These are phyloP conservation scores for Amblyopsis hoosieri DNA, from an alignment of 2,797 vertebrate species.

Conservation along the genomic window DNA sequence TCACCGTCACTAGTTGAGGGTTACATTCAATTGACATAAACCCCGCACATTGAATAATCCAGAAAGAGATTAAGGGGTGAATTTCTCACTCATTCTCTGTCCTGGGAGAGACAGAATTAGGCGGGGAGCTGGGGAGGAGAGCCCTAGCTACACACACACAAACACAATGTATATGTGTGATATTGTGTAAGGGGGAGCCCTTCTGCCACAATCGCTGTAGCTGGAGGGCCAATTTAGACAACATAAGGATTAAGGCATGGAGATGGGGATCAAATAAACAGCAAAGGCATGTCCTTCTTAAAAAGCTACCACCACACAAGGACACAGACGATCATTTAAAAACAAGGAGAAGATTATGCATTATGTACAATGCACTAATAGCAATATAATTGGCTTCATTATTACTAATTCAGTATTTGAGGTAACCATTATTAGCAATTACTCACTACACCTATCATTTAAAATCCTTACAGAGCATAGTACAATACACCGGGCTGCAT, in stretches of 20 bases:
- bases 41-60: constrained; percentile 80
- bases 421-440: too few species aligned
- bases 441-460: too few species aligned
- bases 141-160: constrained; percentile 23
- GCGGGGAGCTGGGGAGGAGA: constrained; percentile 8
- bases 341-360: constrained; percentile 41
- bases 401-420: too few species aligned
- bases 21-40: constrained; percentile 86
- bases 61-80: constrained; percentile 81
- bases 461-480: too few species aligned
- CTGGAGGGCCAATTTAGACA: constrained; percentile 74
- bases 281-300: constrained; percentile 47
- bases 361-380: not conserved
- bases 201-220: constrained; percentile 62
- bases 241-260: constrained; percentile 66
- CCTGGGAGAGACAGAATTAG: constrained; percentile 38
- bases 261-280: constrained; percentile 69
- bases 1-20: constrained; percentile 80
- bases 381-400: too few species aligned
- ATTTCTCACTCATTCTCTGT: constrained; percentile 83
- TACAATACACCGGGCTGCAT: constrained; percentile 35
- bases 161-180: constrained; percentile 8
- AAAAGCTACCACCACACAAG: constrained; percentile 29
- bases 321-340: constrained; percentile 43
- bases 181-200: constrained; percentile 21